Conservation (phyloP, 2,888 invertebrate species). For the Aporophyla lueneburgensis region DNA sequence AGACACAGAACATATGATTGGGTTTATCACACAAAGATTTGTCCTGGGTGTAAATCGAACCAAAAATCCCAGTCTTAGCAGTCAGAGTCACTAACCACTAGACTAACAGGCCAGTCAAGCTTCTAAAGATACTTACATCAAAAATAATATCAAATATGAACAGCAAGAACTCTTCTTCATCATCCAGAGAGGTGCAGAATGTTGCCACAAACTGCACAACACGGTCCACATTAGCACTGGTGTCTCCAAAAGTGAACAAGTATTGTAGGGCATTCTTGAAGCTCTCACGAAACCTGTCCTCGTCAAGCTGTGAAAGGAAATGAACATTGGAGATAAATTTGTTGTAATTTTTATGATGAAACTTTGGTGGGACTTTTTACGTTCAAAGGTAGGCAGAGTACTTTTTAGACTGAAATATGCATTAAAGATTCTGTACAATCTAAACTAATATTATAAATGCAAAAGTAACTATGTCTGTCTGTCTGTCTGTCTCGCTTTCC, state of each 20-base stretch:
- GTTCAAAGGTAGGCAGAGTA: not conserved
- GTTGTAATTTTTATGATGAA: not conserved
- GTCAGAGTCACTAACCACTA: no score
- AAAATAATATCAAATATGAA: conserved; percentile 92
- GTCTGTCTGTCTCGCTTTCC: no score
- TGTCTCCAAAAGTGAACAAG: conserved; percentile 92
- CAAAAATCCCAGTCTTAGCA: no score
- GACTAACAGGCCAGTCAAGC: no score
- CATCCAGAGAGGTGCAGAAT: conserved; percentile 92
- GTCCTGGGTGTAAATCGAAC: no score
- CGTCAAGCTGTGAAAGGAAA: conserved; percentile 75
- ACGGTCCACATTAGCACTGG: conserved; percentile 93
- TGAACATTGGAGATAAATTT: not conserved
- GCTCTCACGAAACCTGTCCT: conserved; percentile 91
- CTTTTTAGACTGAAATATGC: not conserved
- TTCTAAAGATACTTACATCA: conserved; percentile 82
- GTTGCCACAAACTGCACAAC: conserved; percentile 93
- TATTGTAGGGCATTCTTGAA: conserved; percentile 92
- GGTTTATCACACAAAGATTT: no score
- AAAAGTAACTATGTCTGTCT: no score
- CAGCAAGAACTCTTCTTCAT: conserved; percentile 90
- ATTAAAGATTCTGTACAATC: no score
- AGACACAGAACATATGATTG: no score
- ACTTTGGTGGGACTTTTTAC: not conserved
- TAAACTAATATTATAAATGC: no score